phyloP scores from a whole-genome alignment of 2,888 invertebrate species.

The Allophyes oxyacanthae region DNA sequence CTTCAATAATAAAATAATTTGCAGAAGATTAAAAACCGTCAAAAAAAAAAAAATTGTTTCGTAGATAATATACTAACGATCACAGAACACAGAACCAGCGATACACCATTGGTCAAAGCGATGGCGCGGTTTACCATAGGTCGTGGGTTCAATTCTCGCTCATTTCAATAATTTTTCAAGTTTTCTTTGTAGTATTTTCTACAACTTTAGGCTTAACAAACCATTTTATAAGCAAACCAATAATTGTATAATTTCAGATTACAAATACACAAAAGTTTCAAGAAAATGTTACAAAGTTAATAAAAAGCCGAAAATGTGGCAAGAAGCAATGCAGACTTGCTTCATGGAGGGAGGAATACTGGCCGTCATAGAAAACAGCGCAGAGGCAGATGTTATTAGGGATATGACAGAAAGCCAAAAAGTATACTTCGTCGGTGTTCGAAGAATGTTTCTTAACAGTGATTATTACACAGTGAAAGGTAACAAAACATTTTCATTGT shows the following conservation, averaged over 20 bases:
- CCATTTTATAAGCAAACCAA: too few species aligned
- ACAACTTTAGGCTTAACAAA: too few species aligned
- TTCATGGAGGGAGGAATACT: slow-evolving; percentile 58
- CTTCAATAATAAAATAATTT: too few species aligned
- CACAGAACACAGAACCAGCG: too few species aligned
- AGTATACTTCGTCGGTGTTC: slow-evolving; percentile 54
- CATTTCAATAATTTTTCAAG: too few species aligned
- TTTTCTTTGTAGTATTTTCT: too few species aligned
- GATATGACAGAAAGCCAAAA: not conserved
- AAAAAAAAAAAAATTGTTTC: too few species aligned
- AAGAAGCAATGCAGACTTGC: slow-evolving; percentile 59
- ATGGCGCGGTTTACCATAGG: too few species aligned
- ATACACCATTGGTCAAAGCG: too few species aligned
- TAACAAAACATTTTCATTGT: slow-evolving; percentile 36
- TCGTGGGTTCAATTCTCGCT: too few species aligned
- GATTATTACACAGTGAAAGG: slow-evolving; percentile 62
- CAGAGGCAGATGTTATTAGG: slow-evolving; percentile 10
- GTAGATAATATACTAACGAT: too few species aligned
- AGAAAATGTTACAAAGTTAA: slow-evolving; percentile 62
- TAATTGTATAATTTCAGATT: slow-evolving; percentile 40
- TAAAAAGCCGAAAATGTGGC: slow-evolving; percentile 49
- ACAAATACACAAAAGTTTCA: slow-evolving; percentile 40
- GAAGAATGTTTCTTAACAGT: slow-evolving; percentile 33
- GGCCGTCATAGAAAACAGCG: slow-evolving; percentile 39
- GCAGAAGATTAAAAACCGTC: too few species aligned